These are phyloP conservation scores for Timandra comae DNA, from an alignment of 2,888 invertebrate species.

Conservation along the genomic window DNA sequence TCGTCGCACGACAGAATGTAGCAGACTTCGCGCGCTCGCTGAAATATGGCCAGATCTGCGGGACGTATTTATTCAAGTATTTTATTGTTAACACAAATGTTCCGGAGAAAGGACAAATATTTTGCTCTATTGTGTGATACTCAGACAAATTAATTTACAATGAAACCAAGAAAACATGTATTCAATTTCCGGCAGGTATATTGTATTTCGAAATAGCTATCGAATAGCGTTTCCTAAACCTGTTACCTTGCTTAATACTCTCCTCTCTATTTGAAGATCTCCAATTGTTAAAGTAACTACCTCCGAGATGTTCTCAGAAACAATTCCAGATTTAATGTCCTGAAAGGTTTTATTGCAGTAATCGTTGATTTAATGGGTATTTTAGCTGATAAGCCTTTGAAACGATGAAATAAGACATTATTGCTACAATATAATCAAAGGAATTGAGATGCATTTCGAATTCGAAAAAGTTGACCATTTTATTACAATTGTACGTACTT, in stretches of 20 bases:
- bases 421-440: no score
- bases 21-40: constrained; percentile 21
- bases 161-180: no score
- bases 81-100: no score
- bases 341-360: not conserved
- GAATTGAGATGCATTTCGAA: no score
- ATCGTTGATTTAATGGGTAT: not conserved
- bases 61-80: no score
- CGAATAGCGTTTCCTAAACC: not conserved
- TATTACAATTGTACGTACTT: not conserved
- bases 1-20: constrained; percentile 34
- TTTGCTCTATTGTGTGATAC: no score
- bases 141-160: no score
- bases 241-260: not conserved
- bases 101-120: no score
- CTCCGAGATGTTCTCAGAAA: not conserved
- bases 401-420: not conserved
- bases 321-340: not conserved
- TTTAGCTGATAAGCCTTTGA: not conserved
- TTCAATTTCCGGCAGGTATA: no score
- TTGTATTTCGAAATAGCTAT: no score
- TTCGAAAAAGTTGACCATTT: not conserved
- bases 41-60: constrained; percentile 11
- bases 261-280: not conserved
- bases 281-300: not conserved